Conservation (phyloP, 2,797 vertebrate species). For the Anguilla pacifica region DNA sequence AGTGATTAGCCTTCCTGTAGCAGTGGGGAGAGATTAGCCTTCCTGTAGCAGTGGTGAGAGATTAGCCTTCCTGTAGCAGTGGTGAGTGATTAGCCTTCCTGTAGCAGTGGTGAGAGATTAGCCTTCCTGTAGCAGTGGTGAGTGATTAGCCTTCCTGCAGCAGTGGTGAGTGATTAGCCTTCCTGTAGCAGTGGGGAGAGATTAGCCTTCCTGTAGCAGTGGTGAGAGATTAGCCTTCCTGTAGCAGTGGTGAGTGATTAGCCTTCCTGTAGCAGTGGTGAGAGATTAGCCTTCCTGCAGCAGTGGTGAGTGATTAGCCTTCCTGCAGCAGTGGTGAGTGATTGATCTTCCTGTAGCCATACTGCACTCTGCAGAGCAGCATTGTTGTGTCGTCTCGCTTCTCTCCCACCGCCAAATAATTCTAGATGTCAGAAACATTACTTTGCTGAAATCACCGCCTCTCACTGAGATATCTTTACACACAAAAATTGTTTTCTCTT, state of each 20-base stretch:
- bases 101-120: too few species aligned
- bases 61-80: too few species aligned
- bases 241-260: background rate
- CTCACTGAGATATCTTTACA: background rate
- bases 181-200: too few species aligned
- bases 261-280: background rate
- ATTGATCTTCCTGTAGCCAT: background rate
- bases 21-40: too few species aligned
- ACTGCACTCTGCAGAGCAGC: background rate
- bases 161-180: too few species aligned
- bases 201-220: too few species aligned
- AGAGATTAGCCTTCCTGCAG: background rate
- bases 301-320: background rate
- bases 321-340: background rate
- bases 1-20: background rate
- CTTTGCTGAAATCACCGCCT: background rate
- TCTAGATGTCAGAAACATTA: background rate
- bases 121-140: background rate
- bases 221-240: background rate
- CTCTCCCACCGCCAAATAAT: background rate
- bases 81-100: too few species aligned
- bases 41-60: too few species aligned
- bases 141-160: background rate
- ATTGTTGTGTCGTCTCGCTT: background rate
- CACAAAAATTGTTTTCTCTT: background rate